Conservation (phyloP, 2,113 vertebrate genomes). For the Periophthalmus modestus region DNA sequence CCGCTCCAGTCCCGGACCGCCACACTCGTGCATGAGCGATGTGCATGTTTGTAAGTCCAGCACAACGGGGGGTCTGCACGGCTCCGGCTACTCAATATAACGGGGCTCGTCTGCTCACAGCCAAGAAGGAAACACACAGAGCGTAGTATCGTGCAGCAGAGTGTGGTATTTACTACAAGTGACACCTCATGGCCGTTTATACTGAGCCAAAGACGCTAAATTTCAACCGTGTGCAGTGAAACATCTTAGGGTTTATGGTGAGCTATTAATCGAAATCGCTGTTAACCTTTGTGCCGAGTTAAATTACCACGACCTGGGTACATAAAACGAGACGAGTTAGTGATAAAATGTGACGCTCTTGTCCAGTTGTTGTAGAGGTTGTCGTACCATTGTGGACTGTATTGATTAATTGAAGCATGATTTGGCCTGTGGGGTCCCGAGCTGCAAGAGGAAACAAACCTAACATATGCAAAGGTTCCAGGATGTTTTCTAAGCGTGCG, state of each 20-base stretch:
- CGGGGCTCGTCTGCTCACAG: conserved; percentile 9
- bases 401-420: no score
- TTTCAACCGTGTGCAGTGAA: neutral
- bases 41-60: neutral
- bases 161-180: neutral
- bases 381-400: neutral
- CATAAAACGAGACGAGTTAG: neutral
- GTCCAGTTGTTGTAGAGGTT: neutral
- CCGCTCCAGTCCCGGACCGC: neutral
- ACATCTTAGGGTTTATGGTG: neutral
- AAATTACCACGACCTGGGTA: neutral
- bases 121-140: neutral
- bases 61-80: conserved; percentile 2
- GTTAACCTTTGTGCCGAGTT: neutral
- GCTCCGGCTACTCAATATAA: conserved; percentile 14
- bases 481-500: neutral
- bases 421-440: neutral
- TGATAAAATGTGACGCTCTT: no score
- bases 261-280: neutral
- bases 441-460: neutral
- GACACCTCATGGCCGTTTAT: neutral
- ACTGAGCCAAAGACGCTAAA: neutral
- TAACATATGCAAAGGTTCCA: neutral
- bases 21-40: neutral
- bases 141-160: neutral